Base-by-base conservation (phyloP, 2,888 invertebrate species). In the Netelia inedita region DNA sequence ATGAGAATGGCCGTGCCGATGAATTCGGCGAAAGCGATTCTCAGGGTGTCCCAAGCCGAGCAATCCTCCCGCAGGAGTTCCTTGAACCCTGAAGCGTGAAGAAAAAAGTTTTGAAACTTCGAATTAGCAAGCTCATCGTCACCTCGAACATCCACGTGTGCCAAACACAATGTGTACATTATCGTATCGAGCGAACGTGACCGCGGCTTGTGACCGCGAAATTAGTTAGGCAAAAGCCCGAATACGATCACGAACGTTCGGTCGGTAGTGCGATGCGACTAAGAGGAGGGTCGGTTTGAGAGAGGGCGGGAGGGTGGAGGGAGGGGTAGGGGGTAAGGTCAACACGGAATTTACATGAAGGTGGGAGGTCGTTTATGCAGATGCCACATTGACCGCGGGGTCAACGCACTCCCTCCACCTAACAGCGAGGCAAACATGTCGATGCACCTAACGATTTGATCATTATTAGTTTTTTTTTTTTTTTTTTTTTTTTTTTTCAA, bases 1-100 rank as follows among this genome's bases (percentile, higher is more conserved):
- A 97, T 93, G 3, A 97, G 94, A 21, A 97, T 91, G 1, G 94
- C 95, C 0, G 97, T 97, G 46, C 97, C 96, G 6, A 97, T 89
- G 23, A 96, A 92, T 93, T 97, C 97, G 0, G 96, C 95, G 1
- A 96, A 85, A 55, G 95, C 94, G 28, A 94, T 92, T 89, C 86
- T 73, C 11, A 90, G 23, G 0, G 85, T 88, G 21, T 91, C 89
- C 81, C 87, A 86, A 11, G 85, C 78, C 10, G 88, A 88, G 10
- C 87, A 87, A 19, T 91, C 90, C 66, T 90, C 90, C 6, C 87
- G 83, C n/a, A 91, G 69, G 6, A 91, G 85, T 46, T 88, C 89
- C 63, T 87, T 90, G 28, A 92, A 72, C 88, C 92, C 92, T 92
- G 85, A 1, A 89, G 87, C 16, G 68, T 3, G 61, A 21, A 11